A percentile compares a stretch with the other conserved stretches of the same genome.
phyloP scores from a whole-genome alignment of 1,140 invertebrate species.

The Pseudomyrmex cubaensis region DNA sequence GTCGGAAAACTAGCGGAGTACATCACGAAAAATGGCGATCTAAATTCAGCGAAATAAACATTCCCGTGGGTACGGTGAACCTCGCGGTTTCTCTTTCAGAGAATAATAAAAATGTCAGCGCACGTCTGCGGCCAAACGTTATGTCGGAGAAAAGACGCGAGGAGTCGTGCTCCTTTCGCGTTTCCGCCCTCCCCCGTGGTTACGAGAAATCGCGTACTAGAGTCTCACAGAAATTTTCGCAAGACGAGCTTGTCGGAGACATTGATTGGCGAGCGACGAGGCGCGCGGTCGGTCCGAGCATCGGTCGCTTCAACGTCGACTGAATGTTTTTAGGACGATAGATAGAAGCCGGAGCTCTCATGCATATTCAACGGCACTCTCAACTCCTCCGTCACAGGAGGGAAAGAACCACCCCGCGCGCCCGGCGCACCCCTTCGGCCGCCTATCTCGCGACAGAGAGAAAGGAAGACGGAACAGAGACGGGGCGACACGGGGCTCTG shows the following conservation, averaged over 20 bases:
- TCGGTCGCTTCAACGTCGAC: conserved; percentile 69
- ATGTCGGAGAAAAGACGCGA: background rate
- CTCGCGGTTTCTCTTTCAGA: conserved; percentile 13
- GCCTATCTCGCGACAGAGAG: conserved; percentile 67
- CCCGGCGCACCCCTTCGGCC: conserved; percentile 66
- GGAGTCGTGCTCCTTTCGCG: background rate
- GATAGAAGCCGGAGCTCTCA: conserved; percentile 83
- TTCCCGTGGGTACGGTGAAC: conserved; percentile 39
- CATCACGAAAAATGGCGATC: conserved; percentile 23
- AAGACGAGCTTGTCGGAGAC: conserved; percentile 75
- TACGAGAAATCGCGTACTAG: conserved; percentile 39
- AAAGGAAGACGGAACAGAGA: conserved; percentile 65
- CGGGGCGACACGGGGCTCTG: conserved; percentile 46
- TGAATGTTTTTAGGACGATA: conserved; percentile 85
- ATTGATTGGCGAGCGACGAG: conserved; percentile 83
- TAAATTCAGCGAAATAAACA: conserved; percentile 60
- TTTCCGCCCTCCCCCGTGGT: background rate
- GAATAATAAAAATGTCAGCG: conserved; percentile 59
- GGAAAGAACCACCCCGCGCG: conserved; percentile 83
- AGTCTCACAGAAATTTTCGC: conserved; percentile 55
- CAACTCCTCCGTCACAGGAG: conserved; percentile 86
- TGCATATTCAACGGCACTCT: conserved; percentile 86
- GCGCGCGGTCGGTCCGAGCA: conserved; percentile 68
- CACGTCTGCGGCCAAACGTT: conserved; percentile 50
- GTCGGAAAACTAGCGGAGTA: background rate